These are phyloP conservation scores for Drosophila santomea DNA, from an alignment of 1,140 invertebrate genomes.

Conservation along the genomic window DNA sequence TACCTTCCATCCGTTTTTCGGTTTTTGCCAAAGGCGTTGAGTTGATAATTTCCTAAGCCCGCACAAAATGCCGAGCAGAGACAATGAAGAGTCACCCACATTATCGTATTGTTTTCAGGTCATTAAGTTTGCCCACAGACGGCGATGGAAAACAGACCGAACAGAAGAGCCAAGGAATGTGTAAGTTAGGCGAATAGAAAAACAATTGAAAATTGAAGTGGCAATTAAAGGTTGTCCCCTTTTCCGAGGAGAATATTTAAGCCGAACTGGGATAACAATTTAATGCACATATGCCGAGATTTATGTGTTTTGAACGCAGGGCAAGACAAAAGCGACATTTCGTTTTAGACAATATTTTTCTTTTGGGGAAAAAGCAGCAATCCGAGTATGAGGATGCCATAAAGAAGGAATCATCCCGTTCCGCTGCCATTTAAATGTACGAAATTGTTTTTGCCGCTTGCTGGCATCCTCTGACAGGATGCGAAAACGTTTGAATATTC, in stretches of 20 bases:
- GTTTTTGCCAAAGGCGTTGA: slow-evolving; percentile 61
- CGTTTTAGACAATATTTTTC: slow-evolving; percentile 69
- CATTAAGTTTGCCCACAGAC: slow-evolving; percentile 77
- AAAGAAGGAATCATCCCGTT: slow-evolving; percentile 57
- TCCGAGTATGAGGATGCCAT: slow-evolving; percentile 46
- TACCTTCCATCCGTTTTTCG: slow-evolving; percentile 51
- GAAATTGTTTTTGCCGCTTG: slow-evolving; percentile 75
- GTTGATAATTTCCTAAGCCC: slow-evolving; percentile 76
- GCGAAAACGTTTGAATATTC: slow-evolving; percentile 65
- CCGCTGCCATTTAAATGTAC: slow-evolving; percentile 75
- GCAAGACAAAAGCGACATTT: slow-evolving; percentile 76
- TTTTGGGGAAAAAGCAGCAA: slow-evolving; percentile 19
- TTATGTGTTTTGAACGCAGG: slow-evolving; percentile 75
- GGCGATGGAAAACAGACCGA: slow-evolving; percentile 25
- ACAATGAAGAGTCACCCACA: slow-evolving; percentile 52
- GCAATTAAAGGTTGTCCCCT: slow-evolving; percentile 63
- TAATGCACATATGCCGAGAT: slow-evolving; percentile 81
- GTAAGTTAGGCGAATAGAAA: slow-evolving; percentile 64
- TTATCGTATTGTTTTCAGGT: slow-evolving; percentile 83
- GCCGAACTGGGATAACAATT: slow-evolving; percentile 54
- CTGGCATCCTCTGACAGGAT: slow-evolving; percentile 72
- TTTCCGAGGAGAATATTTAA: slow-evolving; percentile 4
- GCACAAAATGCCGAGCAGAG: slow-evolving; percentile 37
- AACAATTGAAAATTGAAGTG: slow-evolving; percentile 75
- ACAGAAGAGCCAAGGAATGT: slow-evolving; percentile 30